Evolutionary conservation across 2,113 vertebrate genomes (phyloP).

Genomic region (Octodon degus): DNA sequence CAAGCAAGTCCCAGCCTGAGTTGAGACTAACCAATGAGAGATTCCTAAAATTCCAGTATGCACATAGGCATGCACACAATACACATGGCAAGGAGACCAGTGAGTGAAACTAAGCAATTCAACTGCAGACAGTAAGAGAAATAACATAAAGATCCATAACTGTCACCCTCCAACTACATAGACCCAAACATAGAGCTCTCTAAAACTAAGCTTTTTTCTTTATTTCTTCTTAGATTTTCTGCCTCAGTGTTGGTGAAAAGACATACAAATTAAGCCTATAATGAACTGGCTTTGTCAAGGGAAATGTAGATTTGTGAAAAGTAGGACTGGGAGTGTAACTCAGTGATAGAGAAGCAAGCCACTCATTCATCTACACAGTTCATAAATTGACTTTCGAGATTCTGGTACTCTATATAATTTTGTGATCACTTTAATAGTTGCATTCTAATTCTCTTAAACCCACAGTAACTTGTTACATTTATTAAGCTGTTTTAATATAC

Average conservation of each 20-base stretch:
- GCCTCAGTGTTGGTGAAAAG: not conserved
- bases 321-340: not conserved
- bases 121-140: not conserved
- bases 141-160: not conserved
- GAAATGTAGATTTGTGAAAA: constrained; percentile 25
- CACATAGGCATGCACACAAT: not conserved
- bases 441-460: constrained; percentile 23
- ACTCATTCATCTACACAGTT: constrained; percentile 9
- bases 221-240: constrained; percentile 8
- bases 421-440: not conserved
- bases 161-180: not conserved
- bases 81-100: not conserved
- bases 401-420: constrained; percentile 7
- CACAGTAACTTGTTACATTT: constrained; percentile 61
- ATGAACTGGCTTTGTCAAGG: constrained; percentile 38
- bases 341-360: not conserved
- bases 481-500: constrained; percentile 79
- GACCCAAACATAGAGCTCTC: not conserved
- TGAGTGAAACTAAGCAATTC: not conserved
- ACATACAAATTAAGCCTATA: constrained; percentile 1
- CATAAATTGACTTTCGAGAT: constrained; percentile 31
- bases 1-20: constrained; percentile 15
- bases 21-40: constrained; percentile 8
- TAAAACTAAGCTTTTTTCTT: not conserved
- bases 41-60: not conserved